Evolutionary conservation across 2,888 invertebrate species (phyloP).

Genomic region (Nemoura dubitans): DNA sequence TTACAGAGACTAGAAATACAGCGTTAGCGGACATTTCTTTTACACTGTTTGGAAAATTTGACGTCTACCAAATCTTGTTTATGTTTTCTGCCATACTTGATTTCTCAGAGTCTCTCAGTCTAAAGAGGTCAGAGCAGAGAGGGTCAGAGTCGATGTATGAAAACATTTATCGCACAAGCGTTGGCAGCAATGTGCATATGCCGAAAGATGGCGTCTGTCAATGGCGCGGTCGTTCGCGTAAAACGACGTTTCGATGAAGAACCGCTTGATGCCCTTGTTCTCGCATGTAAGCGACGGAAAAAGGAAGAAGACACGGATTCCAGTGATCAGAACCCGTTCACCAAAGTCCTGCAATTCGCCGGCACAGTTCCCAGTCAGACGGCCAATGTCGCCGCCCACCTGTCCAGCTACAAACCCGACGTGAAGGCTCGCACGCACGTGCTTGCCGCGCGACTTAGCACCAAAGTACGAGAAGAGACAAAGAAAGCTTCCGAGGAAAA

Average conservation of each 20-base stretch:
- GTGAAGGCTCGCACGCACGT: slow-evolving; percentile 57
- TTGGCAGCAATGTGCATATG: background rate
- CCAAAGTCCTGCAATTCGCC: slow-evolving; percentile 75
- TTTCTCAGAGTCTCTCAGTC: slow-evolving; percentile 1
- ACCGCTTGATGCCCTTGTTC: slow-evolving; percentile 74
- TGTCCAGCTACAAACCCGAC: slow-evolving; percentile 62
- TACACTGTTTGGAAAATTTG: background rate
- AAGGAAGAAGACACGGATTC: slow-evolving; percentile 59
- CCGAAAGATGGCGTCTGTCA: slow-evolving; percentile 51
- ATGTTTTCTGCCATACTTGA: background rate
- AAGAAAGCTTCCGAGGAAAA: slow-evolving; percentile 63
- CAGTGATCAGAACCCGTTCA: slow-evolving; percentile 60
- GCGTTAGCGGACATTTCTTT: slow-evolving; percentile 57
- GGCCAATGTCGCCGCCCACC: slow-evolving; percentile 56
- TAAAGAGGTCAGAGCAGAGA: no score
- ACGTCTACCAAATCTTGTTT: slow-evolving; percentile 18
- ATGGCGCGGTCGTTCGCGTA: slow-evolving; percentile 75
- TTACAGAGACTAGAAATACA: slow-evolving; percentile 73
- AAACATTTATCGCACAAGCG: background rate
- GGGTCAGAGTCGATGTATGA: no score
- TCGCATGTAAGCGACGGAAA: slow-evolving; percentile 76
- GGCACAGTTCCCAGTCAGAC: slow-evolving; percentile 75
- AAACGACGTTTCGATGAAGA: slow-evolving; percentile 77
- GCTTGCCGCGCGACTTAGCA: slow-evolving; percentile 58
- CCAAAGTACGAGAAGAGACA: slow-evolving; percentile 61